These are phyloP conservation scores for Microdon myrmicae DNA, from an alignment of 2,888 invertebrate species.

Conservation along the genomic window DNA sequence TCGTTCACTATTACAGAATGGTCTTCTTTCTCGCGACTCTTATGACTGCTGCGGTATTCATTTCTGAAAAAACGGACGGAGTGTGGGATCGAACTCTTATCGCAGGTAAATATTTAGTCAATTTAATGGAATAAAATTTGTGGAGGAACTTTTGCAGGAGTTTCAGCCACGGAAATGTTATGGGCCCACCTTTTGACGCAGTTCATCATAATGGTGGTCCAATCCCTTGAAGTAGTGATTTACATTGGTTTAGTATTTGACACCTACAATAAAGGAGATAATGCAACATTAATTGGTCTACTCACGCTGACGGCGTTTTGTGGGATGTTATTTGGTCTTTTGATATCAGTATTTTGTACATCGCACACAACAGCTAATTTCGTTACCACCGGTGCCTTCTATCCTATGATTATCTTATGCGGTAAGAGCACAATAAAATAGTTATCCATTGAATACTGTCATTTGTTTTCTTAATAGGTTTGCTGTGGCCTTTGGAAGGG, in stretches of 20 bases:
- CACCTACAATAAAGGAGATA: constrained; percentile 65
- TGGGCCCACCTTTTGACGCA: constrained; percentile 83
- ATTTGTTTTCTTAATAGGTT: constrained; percentile 65
- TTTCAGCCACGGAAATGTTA: constrained; percentile 82
- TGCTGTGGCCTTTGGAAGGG: constrained; percentile 76
- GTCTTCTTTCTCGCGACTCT: constrained; percentile 87
- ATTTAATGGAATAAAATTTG: neutral
- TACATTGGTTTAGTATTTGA: constrained; percentile 66
- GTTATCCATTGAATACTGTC: neutral
- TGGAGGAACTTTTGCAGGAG: constrained; percentile 66
- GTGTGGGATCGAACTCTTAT: constrained; percentile 88
- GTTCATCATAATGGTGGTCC: constrained; percentile 77
- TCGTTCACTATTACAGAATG: constrained; percentile 70
- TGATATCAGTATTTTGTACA: constrained; percentile 82
- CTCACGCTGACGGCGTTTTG: constrained; percentile 79
- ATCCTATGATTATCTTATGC: constrained; percentile 86
- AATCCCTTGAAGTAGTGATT: constrained; percentile 70
- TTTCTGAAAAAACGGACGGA: constrained; percentile 83
- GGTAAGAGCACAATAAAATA: constrained; percentile 71
- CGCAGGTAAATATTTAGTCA: constrained; percentile 69
- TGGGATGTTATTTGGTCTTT: constrained; percentile 87
- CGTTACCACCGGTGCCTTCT: constrained; percentile 87
- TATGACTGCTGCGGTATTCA: constrained; percentile 83
- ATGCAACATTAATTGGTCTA: constrained; percentile 70
- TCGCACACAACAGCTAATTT: constrained; percentile 86